Base-by-base conservation (phyloP, 1,140 invertebrate species). In the Andrena cerasifolii region DNA sequence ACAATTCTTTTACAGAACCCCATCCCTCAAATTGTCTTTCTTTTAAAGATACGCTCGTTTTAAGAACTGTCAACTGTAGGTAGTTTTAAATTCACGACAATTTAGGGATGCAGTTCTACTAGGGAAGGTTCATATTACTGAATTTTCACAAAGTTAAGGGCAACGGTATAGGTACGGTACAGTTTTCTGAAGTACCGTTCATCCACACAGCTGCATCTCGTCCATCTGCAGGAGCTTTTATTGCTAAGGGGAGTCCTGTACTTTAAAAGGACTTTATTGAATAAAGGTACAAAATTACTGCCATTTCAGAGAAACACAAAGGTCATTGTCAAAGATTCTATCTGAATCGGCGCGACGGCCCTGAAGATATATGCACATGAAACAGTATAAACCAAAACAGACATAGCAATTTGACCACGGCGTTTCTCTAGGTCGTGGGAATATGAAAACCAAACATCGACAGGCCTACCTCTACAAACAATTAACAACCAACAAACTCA, bases 181-280 rank as follows among this genome's bases (percentile, higher is more conserved):
- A 80, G 51, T 66, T 72, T 21, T 83, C 47, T 59, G 53, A 68
- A 45, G 53, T 83, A 68, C 78, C 81, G 83, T 70, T 80, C 26
- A 16, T 58, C 47, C 63, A 24, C 33, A 62, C 33, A 67, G 26
- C n/a, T n/a, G n/a, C 49, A 43, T 8, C 12, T 61, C 14, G 40
- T 53, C 24, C 31, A 67, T 18, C 21, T 53, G 31, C 58, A 73
- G 67, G 33, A 58, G 45, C 14, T 59, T 56, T 2, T 33, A 51
- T 47, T 21, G 31, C 71, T 63, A 16, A 26, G 63, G 49, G 51
- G 21, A 24, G 59, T 79, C 49, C 33, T 47, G 28, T 63, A 47
- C 43, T 74, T 51, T 4, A 63, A 43, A 28, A 49, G 53, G 54
- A 66, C 47, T 24, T 72, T 74, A 3, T 54, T 14, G 33, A 71